Evolutionary conservation across 2,113 vertebrate species (phyloP), one percentile per base, ranked within the genome.

Genomic region (Poeciliopsis prolifica): DNA sequence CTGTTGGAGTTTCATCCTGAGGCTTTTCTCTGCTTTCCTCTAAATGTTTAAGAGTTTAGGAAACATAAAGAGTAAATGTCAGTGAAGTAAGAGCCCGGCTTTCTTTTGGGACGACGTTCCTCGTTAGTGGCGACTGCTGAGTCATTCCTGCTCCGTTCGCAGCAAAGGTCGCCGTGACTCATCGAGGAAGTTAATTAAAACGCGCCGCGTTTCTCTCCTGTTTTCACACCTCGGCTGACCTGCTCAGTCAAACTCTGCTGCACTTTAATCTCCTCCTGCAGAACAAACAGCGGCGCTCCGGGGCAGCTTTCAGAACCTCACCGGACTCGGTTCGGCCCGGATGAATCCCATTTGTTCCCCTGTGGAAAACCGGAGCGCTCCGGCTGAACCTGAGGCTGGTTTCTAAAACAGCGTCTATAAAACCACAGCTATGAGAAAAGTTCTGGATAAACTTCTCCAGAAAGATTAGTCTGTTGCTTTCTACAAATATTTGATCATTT

Each of bases 91-190:
- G 65, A 48, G 48, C 51, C 14, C 30, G 4, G 65, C 48, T 58
- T 24, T 28, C 28, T n/a, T 0, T 33, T 68, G 19, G 30, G 44
- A 68, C 26, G 13, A 2, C 61, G 29, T 66, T 72, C 44, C n/a
- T 65, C 51, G 58, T 62, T n/a, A 22, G n/a, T 9, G 40, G 26
- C 14, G 19, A 11, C 76, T 1, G 65, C 69, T 33, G 65, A 83
- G 14, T 84, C 77, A 51, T 35, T 58, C 51, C 51, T 58, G 67
- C 0, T 35, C 67, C 28, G 0, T 37, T 24, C 61, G 51, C 54
- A 0, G 0, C 70, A 40, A 42, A 75, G 72, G 42, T 62, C 28
- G 11, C 5, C 0, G 30, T 73, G 79, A 72, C 69, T 81, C 79
- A 28, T 1, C 15, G 19, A 61, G 14, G 68, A 4, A 58, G 17